A percentile compares a stretch with the other conserved stretches of the same genome.
Evolutionary conservation across 2,888 invertebrate genomes (phyloP).

Genomic region (Xanthorhoe spadicearia): DNA sequence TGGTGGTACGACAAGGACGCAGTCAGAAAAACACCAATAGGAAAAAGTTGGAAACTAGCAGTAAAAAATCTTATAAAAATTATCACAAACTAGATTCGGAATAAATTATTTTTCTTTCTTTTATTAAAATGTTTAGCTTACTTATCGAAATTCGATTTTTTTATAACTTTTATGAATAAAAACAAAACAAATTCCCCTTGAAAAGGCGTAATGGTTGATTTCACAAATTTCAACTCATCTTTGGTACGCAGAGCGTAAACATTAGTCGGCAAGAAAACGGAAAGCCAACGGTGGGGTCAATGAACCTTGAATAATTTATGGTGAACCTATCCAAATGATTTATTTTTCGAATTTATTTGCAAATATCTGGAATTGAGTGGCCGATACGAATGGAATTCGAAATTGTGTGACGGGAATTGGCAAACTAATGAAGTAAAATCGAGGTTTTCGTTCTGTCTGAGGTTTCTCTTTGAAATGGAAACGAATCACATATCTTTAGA

Average conservation of each 20-base stretch:
- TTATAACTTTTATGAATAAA: neutral
- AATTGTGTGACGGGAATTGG: neutral
- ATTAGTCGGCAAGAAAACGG: neutral
- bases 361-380: slow-evolving; percentile 10
- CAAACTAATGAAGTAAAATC: neutral
- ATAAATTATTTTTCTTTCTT: too few relatives aligned
- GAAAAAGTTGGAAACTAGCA: too few relatives aligned
- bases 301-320: slow-evolving; percentile 21
- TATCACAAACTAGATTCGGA: too few relatives aligned
- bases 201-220: neutral
- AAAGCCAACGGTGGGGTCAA: slow-evolving; percentile 4
- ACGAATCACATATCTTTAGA: neutral
- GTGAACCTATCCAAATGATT: slow-evolving; percentile 19
- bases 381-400: neutral
- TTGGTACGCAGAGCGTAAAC: slow-evolving; percentile 3
- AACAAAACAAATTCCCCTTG: neutral
- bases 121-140: too few relatives aligned
- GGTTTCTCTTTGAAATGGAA: neutral
- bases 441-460: too few relatives aligned
- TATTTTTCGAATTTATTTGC: slow-evolving; percentile 17
- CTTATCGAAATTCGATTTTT: too few relatives aligned
- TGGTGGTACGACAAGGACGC: too few relatives aligned
- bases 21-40: too few relatives aligned
- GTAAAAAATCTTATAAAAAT: too few relatives aligned
- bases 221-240: neutral